A percentile compares a stretch with the other conserved stretches of the same genome.
These are phyloP conservation scores for Ardeotis arabs DNA, from an alignment of 2,113 vertebrate species.

Conservation along the genomic window DNA sequence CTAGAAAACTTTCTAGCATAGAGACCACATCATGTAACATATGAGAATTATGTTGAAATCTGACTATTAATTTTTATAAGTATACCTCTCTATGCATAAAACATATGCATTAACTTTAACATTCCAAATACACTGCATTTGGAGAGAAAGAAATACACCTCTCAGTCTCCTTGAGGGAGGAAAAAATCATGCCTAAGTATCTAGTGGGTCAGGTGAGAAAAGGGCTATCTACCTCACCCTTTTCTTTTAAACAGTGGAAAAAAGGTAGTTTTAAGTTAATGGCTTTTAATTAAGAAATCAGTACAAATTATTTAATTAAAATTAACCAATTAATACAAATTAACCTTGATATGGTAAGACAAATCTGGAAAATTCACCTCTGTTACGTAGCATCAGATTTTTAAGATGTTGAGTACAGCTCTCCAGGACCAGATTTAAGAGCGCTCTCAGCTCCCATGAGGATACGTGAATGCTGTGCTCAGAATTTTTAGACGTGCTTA, in stretches of 20 bases:
- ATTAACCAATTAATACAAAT: no score
- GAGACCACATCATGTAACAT: not conserved
- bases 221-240: not conserved
- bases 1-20: not conserved
- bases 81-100: not conserved
- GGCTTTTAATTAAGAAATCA: not conserved
- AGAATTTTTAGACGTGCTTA: not conserved
- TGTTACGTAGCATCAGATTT: not conserved
- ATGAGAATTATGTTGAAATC: not conserved
- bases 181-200: not conserved
- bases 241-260: not conserved
- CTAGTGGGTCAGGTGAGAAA: not conserved
- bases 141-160: not conserved
- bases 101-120: not conserved
- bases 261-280: not conserved
- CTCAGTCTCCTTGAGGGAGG: not conserved
- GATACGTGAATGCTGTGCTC: not conserved
- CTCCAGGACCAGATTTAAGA: not conserved
- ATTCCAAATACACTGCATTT: not conserved
- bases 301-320: not conserved
- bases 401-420: not conserved
- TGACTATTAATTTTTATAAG: not conserved
- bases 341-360: not conserved
- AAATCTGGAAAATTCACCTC: not conserved
- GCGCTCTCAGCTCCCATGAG: not conserved